phyloP scores from a whole-genome alignment of 1,140 invertebrate species.

The Drosophila guanche region DNA sequence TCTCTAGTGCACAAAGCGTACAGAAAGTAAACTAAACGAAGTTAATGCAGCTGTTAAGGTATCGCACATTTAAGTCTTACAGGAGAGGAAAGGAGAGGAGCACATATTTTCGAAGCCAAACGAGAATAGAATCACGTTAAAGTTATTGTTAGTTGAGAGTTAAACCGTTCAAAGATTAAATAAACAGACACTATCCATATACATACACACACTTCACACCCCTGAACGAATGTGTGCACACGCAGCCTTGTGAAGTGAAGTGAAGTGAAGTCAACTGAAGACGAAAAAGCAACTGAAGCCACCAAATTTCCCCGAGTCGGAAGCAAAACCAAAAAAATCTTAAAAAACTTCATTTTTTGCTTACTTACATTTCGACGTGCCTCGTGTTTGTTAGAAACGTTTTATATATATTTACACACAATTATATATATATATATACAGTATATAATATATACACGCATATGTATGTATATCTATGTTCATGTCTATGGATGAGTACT shows the following conservation, averaged over 20 bases:
- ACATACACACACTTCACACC: constrained; percentile 23
- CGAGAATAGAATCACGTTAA: constrained; percentile 58
- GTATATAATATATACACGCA: constrained; percentile 46
- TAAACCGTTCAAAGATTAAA: constrained; percentile 56
- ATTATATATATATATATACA: constrained; percentile 24
- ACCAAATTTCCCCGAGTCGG: constrained; percentile 73
- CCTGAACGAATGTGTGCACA: constrained; percentile 28
- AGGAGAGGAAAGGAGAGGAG: constrained; percentile 24
- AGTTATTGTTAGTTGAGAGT: constrained; percentile 76
- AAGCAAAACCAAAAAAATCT: constrained; percentile 64
- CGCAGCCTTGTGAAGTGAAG: constrained; percentile 53
- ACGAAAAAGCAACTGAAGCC: constrained; percentile 75
- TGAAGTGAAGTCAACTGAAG: constrained; percentile 63
- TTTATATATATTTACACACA: constrained; percentile 71
- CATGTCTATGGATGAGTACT: constrained; percentile 50
- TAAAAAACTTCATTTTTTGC: constrained; percentile 61
- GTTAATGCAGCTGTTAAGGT: constrained; percentile 68
- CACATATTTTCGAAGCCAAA: constrained; percentile 50
- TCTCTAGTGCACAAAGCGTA: constrained; percentile 66
- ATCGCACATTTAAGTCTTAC: constrained; percentile 70
- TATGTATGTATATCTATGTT: constrained; percentile 51
- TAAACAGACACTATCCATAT: constrained; percentile 62
- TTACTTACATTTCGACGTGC: constrained; percentile 79
- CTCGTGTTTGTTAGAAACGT: constrained; percentile 80
- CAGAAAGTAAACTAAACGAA: constrained; percentile 51